These are phyloP conservation scores for Plagiodera versicolora DNA, from an alignment of 2,888 invertebrate genomes.

Conservation along the genomic window DNA sequence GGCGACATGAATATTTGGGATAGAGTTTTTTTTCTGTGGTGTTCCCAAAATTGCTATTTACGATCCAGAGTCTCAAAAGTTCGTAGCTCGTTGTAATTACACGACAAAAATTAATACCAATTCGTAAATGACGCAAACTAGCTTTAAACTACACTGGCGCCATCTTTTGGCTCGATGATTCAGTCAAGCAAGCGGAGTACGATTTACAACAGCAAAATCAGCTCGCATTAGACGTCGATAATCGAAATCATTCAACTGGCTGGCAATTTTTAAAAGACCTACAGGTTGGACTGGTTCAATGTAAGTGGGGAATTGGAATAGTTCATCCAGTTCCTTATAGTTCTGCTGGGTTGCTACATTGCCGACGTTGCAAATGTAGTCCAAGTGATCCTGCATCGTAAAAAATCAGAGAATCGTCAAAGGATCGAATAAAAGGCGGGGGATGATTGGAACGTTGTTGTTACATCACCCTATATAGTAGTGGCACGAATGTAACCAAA, in stretches of 20 bases:
- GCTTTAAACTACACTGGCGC: background rate
- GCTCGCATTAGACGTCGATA: background rate
- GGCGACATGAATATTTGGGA: background rate
- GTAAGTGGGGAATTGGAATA: slow-evolving; percentile 24
- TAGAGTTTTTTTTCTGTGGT: too few relatives aligned
- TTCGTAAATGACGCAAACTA: background rate
- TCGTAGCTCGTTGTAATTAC: too few relatives aligned
- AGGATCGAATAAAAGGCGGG: background rate
- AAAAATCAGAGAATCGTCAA: background rate
- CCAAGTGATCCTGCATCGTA: slow-evolving; percentile 43
- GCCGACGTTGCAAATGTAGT: slow-evolving; percentile 48
- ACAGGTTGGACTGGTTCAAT: slow-evolving; percentile 16
- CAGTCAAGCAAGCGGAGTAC: slow-evolving; percentile 21
- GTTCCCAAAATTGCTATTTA: too few relatives aligned
- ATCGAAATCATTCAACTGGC: background rate
- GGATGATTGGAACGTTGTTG: too few relatives aligned
- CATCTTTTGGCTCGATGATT: slow-evolving; percentile 2
- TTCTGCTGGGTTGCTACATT: slow-evolving; percentile 39
- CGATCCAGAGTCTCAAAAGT: too few relatives aligned
- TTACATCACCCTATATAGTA: too few relatives aligned
- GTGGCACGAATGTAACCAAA: too few relatives aligned
- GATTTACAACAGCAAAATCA: background rate
- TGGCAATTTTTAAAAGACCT: slow-evolving; percentile 11
- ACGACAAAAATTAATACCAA: too few relatives aligned
- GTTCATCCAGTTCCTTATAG: slow-evolving; percentile 28